Evolutionary conservation across 1,140 invertebrate genomes (phyloP), one percentile per base, ranked within the genome.

Genomic region (Rhopalosiphum padi): DNA sequence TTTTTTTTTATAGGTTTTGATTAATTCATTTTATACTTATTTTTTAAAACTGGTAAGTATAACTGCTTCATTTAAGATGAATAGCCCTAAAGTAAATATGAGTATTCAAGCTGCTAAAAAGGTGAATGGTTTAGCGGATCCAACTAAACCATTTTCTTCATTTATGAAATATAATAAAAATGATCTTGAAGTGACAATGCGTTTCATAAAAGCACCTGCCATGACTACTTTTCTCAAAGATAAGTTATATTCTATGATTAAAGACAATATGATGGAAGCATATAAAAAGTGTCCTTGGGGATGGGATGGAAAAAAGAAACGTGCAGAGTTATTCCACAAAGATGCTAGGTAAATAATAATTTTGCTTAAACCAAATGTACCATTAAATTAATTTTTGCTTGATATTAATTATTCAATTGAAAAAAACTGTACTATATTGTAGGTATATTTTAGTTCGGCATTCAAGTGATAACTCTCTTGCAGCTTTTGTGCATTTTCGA

Each of bases 401-500:
- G 46, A 30, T 21, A 88, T 88, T 35, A 35, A 88, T 88, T n/a
- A 48, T 51, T 23, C 6, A 55, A 53, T 35, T 51, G 9, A 68
- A 43, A 90, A 30, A 43, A 43, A n/a, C 1, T 35, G 1, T 86
- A n/a, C 55, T 41, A 51, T 77, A 77, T 77, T 86, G 6, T 93
- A 93, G 91, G 96, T 97, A 97, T 95, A 95, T 98, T 51, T 95
- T 98, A 93, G 97, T 96, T 22, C 95, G 95, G 94, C 95, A 95
- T 55, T 94, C 95, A 22, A 94, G 95, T 48, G 94, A 96, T 41
- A 95, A 95, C 5, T 95, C 96, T 94, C 96, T 96, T 46, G 96
- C 97, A 51, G 97, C 96, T 0, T 97, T 97, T 95, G 96, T 96
- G 43, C 97, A 98, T 95, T 98, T 98, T 95, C 96, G 97, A 94